Base-by-base conservation (phyloP, 2,113 vertebrate genomes). In the Empidonax alnorum region DNA sequence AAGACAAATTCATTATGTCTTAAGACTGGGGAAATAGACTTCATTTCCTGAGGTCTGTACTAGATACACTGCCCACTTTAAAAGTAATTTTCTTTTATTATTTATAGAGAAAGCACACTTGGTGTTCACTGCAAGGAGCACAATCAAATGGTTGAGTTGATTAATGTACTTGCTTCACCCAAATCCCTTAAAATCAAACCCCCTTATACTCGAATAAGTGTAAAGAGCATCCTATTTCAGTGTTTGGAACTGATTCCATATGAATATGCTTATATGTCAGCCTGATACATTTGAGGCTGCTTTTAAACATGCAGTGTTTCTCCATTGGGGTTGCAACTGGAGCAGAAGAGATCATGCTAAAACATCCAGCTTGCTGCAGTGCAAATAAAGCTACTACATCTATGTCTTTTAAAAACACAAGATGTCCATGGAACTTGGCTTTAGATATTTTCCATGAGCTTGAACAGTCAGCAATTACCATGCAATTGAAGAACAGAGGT, bases 401-500 rank as follows among this genome's bases (percentile, higher is more conserved):
- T 7, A 4, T 52, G 27, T 6, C 21, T 33, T 55, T 27, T 11
- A 7, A 82, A 68, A 92, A 41, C 58, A 25, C 0, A 21, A 76
- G 75, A 47, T 61, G 66, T 39, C 80, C 74, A 2, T 65, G 55
- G 30, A 92, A 7, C 63, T 86, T 84, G 84, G n/a, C 37, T 86
- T 72, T 28, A 44, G 59, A 14, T 52, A 24, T 62, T 78, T 91
- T 84, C 82, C 49, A 23, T 35, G 65, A 16, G 69, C 35, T 49
- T 27, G 46, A 79, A 33, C 35, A 76, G 39, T 35, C 41, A 35
- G 83, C 73, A 81, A 35, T 88, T 49, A 49, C 73, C 1, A 3
- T 21, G 67, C 67, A 92, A 63, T 61, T 55, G 82, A 76, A 93
- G 92, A 96, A 53, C 89, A 77, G 71, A 78, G 83, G 77, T 35